These are phyloP conservation scores for Pyxicephalus adspersus DNA, from an alignment of 2,113 vertebrate species.

Conservation along the genomic window DNA sequence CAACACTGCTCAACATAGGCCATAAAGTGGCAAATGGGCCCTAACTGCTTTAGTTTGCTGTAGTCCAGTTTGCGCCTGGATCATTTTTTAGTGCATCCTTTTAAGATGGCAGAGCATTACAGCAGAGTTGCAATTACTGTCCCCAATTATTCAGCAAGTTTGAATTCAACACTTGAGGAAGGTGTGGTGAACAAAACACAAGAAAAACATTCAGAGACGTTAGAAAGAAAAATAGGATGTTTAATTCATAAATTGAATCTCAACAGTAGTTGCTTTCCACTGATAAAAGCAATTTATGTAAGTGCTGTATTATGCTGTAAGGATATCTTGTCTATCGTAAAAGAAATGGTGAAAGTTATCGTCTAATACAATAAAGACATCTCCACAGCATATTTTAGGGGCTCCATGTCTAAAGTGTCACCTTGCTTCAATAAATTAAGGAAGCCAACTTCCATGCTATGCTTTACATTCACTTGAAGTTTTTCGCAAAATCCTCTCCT, in stretches of 20 bases:
- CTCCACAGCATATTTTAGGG: slow-evolving; percentile 15
- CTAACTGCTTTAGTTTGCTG: too few species aligned
- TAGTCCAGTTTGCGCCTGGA: too few species aligned
- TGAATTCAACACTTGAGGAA: neutral
- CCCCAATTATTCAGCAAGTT: too few species aligned
- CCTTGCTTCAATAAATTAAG: slow-evolving; percentile 76
- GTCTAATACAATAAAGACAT: neutral
- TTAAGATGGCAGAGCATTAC: too few species aligned
- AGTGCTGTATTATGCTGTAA: slow-evolving; percentile 9
- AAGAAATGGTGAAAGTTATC: neutral
- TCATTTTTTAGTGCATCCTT: too few species aligned
- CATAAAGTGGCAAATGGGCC: too few species aligned
- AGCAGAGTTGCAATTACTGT: too few species aligned
- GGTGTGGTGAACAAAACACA: neutral
- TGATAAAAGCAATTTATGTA: slow-evolving; percentile 13
- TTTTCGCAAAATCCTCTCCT: slow-evolving; percentile 92
- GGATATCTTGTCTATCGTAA: neutral
- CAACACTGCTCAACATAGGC: too few species aligned
- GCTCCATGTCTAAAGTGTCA: slow-evolving; percentile 62
- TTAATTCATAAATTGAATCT: slow-evolving; percentile 11
- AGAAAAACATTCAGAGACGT: neutral
- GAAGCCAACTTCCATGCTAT: slow-evolving; percentile 40
- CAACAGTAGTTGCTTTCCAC: neutral
- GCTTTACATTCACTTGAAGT: slow-evolving; percentile 79
- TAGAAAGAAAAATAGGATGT: slow-evolving; percentile 51